Base-by-base conservation (phyloP, 2,797 vertebrate species). In the Chelidonichthys spinosus region DNA sequence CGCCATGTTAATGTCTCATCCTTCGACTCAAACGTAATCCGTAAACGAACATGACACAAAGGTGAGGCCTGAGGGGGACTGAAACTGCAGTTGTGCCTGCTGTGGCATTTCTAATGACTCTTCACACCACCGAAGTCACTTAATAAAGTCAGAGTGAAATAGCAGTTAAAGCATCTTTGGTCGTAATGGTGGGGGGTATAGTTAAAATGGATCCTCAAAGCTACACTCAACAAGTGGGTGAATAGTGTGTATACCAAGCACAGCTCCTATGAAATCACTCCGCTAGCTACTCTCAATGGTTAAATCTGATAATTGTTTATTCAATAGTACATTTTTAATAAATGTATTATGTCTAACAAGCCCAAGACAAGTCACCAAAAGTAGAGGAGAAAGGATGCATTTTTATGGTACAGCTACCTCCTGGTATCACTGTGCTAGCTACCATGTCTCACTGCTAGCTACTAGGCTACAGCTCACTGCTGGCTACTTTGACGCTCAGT, bases 101-200 rank as follows among this genome's bases (percentile, higher is more conserved):
- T 49, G 42, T 11, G 72, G 69, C 39, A 65, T 79, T 66, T 58
- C 36, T 58, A 18, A 54, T 69, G 15, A 37, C 66, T 33, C 60
- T 53, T 9, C 1, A 4, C 59, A 40, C 32, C 13, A 13, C 35
- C 33, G 7, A 63, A 69, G 39, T 46, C 6, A 15, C 35, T 42
- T 49, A 3, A 47, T 36, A 7, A 33, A 40, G 59, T 63, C 18
- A 3, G 17, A 7, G 11, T 9, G 15, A 61, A 39, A 32, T n/a
- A n/a, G 39, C 39, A 55, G 55, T 47, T 47, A 0, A 8, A 47
- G 15, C 18, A 32, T n/a, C 43, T 54, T 56, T 17, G 32, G 32
- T 17, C 0, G 17, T 35, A 4, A 59, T 52, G 37, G 39, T 15
- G 17, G 0, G 1, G 33, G 5, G 7, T 70, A 4, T 1, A 40